Conservation (phyloP, 2,888 invertebrate species). For the Pandemis heparana region DNA sequence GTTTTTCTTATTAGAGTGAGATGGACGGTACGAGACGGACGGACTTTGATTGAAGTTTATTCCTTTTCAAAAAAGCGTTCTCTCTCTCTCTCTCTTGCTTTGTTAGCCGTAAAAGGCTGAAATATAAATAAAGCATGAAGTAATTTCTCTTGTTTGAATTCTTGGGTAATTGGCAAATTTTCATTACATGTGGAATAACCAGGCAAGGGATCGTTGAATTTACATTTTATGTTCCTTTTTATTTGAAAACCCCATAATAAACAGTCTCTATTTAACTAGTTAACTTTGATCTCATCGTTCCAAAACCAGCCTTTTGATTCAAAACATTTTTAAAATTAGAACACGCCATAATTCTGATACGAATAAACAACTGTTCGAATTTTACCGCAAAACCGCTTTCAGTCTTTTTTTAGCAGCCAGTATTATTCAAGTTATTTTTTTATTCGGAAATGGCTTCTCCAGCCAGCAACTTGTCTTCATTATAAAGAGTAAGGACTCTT, state of each 20-base stretch:
- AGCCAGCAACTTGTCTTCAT: conserved; percentile 20
- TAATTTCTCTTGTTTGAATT: neutral
- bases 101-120: neutral
- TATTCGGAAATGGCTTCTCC: conserved; percentile 16
- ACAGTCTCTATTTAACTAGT: too few species aligned
- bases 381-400: neutral
- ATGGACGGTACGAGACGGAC: too few species aligned
- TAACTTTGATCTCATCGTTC: neutral
- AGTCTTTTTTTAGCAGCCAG: conserved; percentile 8
- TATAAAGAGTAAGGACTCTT: conserved; percentile 48
- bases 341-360: neutral
- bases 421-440: conserved; percentile 14
- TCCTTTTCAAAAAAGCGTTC: neutral
- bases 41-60: neutral
- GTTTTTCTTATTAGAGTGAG: too few species aligned
- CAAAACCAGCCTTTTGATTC: neutral
- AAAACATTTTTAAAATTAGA: neutral
- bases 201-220: too few species aligned
- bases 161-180: neutral
- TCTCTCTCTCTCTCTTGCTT: neutral
- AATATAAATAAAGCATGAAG: neutral
- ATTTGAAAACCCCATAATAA: neutral
- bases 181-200: too few species aligned
- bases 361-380: neutral
- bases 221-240: too few species aligned